Evolutionary conservation across 2,113 vertebrate genomes (phyloP).

Genomic region (Mormyrus lacerda): DNA sequence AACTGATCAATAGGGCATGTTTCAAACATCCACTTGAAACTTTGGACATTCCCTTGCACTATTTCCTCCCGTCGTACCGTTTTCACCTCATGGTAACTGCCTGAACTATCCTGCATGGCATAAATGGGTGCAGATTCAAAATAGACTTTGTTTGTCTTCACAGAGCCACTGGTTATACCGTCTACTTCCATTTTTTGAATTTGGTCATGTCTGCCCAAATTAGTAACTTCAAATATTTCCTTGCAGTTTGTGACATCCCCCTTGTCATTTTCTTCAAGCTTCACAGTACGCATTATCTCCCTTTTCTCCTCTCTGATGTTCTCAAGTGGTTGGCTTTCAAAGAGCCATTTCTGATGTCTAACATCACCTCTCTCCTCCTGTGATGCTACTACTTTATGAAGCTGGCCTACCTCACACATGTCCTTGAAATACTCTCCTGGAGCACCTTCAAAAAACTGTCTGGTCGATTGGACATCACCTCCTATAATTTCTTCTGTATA

Average conservation of each 20-base stretch:
- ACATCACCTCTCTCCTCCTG: slow-evolving; percentile 81
- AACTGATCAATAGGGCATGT: slow-evolving; percentile 83
- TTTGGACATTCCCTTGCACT: slow-evolving; percentile 79
- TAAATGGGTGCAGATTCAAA: slow-evolving; percentile 78
- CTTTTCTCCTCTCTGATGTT: slow-evolving; percentile 76
- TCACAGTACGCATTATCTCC: slow-evolving; percentile 66
- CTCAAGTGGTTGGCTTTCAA: slow-evolving; percentile 81
- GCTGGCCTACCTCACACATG: slow-evolving; percentile 61
- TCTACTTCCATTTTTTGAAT: slow-evolving; percentile 74
- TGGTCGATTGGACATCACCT: slow-evolving; percentile 75
- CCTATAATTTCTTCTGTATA: slow-evolving; percentile 67
- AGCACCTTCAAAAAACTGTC: slow-evolving; percentile 76
- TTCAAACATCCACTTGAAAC: slow-evolving; percentile 89
- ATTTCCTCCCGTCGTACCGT: slow-evolving; percentile 81
- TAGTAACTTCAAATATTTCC: slow-evolving; percentile 73
- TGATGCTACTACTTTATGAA: slow-evolving; percentile 57
- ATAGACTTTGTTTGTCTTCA: slow-evolving; percentile 73
- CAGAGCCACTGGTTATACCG: slow-evolving; percentile 69
- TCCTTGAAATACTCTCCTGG: slow-evolving; percentile 64
- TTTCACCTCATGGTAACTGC: slow-evolving; percentile 80
- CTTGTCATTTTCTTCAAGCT: slow-evolving; percentile 74
- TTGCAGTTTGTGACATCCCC: slow-evolving; percentile 74
- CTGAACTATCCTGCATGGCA: slow-evolving; percentile 79
- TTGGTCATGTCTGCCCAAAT: slow-evolving; percentile 60
- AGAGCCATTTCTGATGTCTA: slow-evolving; percentile 77